Evolutionary conservation across 2,797 vertebrate species (phyloP), one percentile per base, ranked within the genome.

Genomic region (Molossus molossus): DNA sequence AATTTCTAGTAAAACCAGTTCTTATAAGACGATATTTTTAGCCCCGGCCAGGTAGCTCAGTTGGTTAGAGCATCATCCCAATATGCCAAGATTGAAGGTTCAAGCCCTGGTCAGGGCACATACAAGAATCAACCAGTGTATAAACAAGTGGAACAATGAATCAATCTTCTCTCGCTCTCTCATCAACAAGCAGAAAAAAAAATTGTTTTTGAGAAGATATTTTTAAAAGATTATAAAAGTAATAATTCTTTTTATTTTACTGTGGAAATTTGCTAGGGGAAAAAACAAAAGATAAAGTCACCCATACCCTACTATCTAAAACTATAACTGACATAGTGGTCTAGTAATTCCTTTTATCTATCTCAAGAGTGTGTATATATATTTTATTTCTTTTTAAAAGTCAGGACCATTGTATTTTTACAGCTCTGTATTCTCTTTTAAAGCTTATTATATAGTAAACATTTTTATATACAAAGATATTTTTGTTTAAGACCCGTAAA

Each of bases 321-420:
- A 81, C 45, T 73, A 55, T n/a, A 93, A 20, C 0, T 65, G 65
- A 82, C 62, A 84, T 9, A n/a, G 29, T 62, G 60, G 55, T 76
- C 12, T n/a, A 75, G 86, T 69, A 75, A 90, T 69, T 73, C 50
- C 65, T 90, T 89, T 75, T 37, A n/a, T 80, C 65, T 80, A 81
- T 58, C 18, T 80, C 58, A 73, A 80, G 40, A 58, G 12, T 37
- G 0, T 75, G 3, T 70, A 27, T 33, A 53, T 29, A 17, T 33
- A 5, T 3, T n/a, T 40, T 50, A 18, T 64, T 70, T 40, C 21
- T 62, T 90, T 73, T 45, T n/a, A 55, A 65, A 86, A 65, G 10
- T 23, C 93, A 25, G 27, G 23, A 48, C 57, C 15, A 88, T 25
- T 14, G 33, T 62, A 84, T 60, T 95, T 75, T 87, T 64, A 81